Evolutionary conservation across 1,140 invertebrate genomes (phyloP).

Genomic region (Dendroctonus valens): DNA sequence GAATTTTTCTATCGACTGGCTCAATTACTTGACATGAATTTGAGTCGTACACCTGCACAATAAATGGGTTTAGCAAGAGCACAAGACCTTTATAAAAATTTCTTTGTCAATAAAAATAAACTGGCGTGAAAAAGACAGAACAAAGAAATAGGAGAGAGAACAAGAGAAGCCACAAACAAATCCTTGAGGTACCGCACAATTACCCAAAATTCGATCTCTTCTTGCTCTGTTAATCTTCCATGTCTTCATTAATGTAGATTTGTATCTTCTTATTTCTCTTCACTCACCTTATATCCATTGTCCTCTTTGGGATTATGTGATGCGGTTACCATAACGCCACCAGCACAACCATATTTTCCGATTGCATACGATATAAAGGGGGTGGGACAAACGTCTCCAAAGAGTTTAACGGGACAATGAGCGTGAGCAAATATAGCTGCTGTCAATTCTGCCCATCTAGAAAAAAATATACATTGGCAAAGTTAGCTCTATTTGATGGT

Average conservation of each 20-base stretch:
- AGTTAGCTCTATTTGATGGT: no score
- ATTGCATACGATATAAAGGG: slow-evolving; percentile 90
- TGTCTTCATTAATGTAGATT: not conserved
- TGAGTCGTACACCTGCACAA: slow-evolving; percentile 76
- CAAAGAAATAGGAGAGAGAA: no score
- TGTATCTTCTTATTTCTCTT: no score
- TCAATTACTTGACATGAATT: slow-evolving; percentile 96
- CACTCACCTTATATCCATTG: slow-evolving; percentile 88
- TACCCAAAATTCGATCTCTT: no score
- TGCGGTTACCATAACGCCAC: slow-evolving; percentile 95
- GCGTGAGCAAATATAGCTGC: slow-evolving; percentile 77
- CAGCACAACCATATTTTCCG: slow-evolving; percentile 64
- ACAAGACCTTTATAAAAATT: no score
- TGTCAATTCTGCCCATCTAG: slow-evolving; percentile 88
- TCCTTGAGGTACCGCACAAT: no score
- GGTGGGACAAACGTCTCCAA: slow-evolving; percentile 80
- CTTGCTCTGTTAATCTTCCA: no score
- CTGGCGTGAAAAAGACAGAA: no score
- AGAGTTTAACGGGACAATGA: slow-evolving; percentile 82
- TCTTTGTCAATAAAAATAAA: no score
- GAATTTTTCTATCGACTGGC: slow-evolving; percentile 89
- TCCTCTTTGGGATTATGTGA: slow-evolving; percentile 99
- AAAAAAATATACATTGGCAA: no score
- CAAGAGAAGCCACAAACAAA: no score
- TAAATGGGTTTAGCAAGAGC: no score